Evolutionary conservation across 2,797 vertebrate genomes (phyloP), one percentile per base, ranked within the genome.

Genomic region (Phataginus tricuspis): DNA sequence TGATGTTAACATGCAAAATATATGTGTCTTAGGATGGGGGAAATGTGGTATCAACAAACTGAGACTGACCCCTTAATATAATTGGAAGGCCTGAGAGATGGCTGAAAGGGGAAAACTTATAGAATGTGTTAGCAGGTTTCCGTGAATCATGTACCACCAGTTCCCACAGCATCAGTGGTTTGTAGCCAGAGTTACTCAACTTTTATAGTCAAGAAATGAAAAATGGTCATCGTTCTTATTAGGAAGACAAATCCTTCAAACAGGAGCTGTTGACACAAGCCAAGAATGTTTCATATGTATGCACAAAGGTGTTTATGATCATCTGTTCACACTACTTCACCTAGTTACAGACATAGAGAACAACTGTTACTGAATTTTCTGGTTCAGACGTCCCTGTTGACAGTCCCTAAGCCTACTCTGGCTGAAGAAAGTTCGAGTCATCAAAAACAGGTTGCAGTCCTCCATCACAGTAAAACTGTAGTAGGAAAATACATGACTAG

Each of bases 391-490:
- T 77, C 25, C n/a, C 34, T 74, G 63, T 84, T 97, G 94, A 94
- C 79, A 96, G 86, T 86, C 64, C 69, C 61, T 96, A 91, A 96
- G 69, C 86, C 71, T 63, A 29, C 42, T 59, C 75, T 80, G 83
- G 85, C 96, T 89, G 57, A 95, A 92, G 90, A 96, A 96, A 95
- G 23, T 74, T 77, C 95, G 90, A 95, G 45, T 96, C 90, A 96
- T 45, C 71, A 77, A 94, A 90, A 92, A 45, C 14, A 61, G 37
- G 19, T 4, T 68, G 34, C 95, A 15, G 4, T 84, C 57, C 86
- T 95, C 66, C 87, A 84, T 90, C 39, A 55, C 3, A 61, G 64
- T 34, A 69, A 94, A 95, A 80, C 88, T 42, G 34, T 12, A 25
- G 25, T 16, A 15, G 55, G 84, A 71, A 49, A 93, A 72, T 57